Evolutionary conservation across 2,888 invertebrate genomes (phyloP), one percentile per base, ranked within the genome.

Genomic region (Eupeodes luniger): DNA sequence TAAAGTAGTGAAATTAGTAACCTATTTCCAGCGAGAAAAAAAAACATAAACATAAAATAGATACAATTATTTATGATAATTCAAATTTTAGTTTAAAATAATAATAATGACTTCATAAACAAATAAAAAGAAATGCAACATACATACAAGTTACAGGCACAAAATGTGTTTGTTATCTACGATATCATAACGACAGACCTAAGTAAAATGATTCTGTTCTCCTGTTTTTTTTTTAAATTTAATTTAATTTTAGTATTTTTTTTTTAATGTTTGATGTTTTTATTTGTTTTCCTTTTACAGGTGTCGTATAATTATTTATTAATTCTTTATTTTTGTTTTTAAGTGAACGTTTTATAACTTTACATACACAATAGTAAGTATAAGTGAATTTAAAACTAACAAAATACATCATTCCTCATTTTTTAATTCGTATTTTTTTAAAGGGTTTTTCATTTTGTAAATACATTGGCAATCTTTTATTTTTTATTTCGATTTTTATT

Each of bases 101-200:
- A 57, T 27, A 79, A 70, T 57, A 72, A 74, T 78, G 75, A 82
- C 69, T 76, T 62, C 9, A 70, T 66, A 62, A 80, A 80, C 57
- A 69, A 82, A 70, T 53, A 55, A 55, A 59, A 80, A 80, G 76
- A 87, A 87, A 87, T 87, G 87, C 87, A 77, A 84, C 75, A 66
- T 80, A 81, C 80, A 83, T 83, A 79, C 69, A 85, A 62, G 76
- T 74, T 80, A 87, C 72, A 83, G 83, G 76, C 83, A 83, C 87
- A 87, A 77, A 72, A 77, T 61, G 19, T 78, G 67, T 81, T 74
- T 78, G 67, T 81, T 74, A 85, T 80, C 80, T 84, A 87, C 72
- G 61, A 67, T 27, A 27, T 40, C 49, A 55, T 67, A 75, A 62
- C 55, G 44, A 69, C 55, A 62, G 19, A 79, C 61, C 72, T 61